Evolutionary conservation across 2,888 invertebrate species (phyloP).

Genomic region (Melanostoma scalare): DNA sequence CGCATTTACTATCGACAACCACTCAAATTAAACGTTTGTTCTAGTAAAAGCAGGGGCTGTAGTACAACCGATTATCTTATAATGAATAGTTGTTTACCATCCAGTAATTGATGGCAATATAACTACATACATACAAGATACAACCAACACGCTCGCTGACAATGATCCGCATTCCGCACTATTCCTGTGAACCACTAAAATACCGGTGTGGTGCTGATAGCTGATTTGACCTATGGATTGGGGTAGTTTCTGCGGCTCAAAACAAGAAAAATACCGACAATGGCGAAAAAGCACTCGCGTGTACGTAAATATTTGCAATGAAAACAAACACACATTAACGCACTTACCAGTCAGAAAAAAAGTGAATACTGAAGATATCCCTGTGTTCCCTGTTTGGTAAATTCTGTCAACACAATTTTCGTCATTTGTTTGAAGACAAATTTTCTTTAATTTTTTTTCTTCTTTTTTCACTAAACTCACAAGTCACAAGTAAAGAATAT

Average conservation of each 20-base stretch:
- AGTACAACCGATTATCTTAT: conserved; percentile 4
- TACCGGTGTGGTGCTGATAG: background rate
- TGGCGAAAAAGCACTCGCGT: conserved; percentile 17
- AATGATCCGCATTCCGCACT: conserved; percentile 22
- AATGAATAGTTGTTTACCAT: conserved; percentile 60
- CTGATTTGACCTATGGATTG: background rate
- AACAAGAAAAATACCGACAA: background rate
- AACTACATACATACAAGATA: too few species aligned
- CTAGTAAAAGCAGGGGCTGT: conserved; percentile 5
- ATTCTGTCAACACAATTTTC: conserved; percentile 16
- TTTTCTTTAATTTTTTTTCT: too few species aligned
- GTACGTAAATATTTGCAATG: conserved; percentile 55
- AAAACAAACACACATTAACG: conserved; percentile 46
- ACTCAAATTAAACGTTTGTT: conserved; percentile 9
- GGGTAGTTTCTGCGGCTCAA: background rate
- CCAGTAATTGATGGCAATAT: conserved; percentile 46
- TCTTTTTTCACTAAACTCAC: background rate
- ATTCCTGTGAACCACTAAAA: conserved; percentile 3
- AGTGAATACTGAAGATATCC: conserved; percentile 35
- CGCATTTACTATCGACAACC: background rate
- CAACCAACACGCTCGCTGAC: background rate
- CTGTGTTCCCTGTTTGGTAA: background rate
- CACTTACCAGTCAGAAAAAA: conserved; percentile 57
- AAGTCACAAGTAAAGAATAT: too few species aligned
- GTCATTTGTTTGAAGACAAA: background rate